Evolutionary conservation across 2,888 invertebrate genomes (phyloP), one percentile per base, ranked within the genome.

Genomic region (Nezara viridula): DNA sequence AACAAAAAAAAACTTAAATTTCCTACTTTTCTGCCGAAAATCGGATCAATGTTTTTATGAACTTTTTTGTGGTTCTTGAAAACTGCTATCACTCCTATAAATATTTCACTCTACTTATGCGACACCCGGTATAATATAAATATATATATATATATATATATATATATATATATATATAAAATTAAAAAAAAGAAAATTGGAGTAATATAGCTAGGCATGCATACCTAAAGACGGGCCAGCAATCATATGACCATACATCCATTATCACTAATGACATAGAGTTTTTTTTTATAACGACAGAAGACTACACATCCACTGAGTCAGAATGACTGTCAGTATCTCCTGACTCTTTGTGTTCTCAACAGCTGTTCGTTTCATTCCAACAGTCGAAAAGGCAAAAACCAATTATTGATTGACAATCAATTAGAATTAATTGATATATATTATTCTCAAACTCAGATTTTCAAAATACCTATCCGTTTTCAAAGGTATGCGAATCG

Each of bases 181-280:
- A 24, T 4, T 52, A 52, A 52, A 52, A 24, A 52, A 24, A 52
- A 24, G 4, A 9, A 50, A 14, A 50, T 16, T 50, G 16, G 3
- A 50, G 10, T 4, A 24, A 52, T 52, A 52, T 52, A 52, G 52
- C 24, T 4, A 52, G n/a, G 52, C 2, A 4, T 52, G 52, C 52
- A 52, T 21, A 52, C 3, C 7, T 52, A 27, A 60, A 27, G 60
- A 60, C 27, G 27, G 14, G 27, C 3, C 60, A 60, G 27, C 14
- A 60, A 55, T 60, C 14, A 32, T 16, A 66, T 0, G 27, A 66
- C 32, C 19, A 16, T 32, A 27, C 32, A 66, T 66, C 66, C 32
- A 66, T 66, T 66, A 66, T 66, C 27, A 66, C 66, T 66, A 66
- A 66, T 66, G 66, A 66, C 32, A 66, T 66, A 12, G 66, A 32